Evolutionary conservation across 2,113 vertebrate species (phyloP).

Genomic region (Mirza zaza): DNA sequence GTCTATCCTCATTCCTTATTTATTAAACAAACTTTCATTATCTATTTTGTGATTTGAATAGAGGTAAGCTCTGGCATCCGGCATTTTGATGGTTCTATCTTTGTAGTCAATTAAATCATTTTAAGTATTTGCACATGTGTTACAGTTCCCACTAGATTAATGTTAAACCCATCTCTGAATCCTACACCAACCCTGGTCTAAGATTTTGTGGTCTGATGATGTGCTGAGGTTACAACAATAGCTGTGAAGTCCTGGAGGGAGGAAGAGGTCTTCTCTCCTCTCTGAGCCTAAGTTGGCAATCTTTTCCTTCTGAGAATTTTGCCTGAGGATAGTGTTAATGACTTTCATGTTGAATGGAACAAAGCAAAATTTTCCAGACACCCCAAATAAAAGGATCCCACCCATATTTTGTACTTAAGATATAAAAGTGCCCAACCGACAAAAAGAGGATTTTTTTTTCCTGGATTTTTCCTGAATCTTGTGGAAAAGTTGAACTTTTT

Average conservation of each 20-base stretch:
- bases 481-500: not conserved
- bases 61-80: not conserved
- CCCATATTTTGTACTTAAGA: not conserved
- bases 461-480: not conserved
- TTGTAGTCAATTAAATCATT: not conserved
- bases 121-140: not conserved
- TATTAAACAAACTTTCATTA: not conserved
- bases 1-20: not conserved
- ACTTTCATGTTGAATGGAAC: not conserved
- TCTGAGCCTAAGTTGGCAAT: not conserved
- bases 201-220: not conserved
- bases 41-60: not conserved
- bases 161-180: not conserved
- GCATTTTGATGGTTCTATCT: not conserved
- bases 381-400: not conserved
- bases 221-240: not conserved
- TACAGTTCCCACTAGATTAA: not conserved
- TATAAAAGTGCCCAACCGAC: not conserved
- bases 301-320: not conserved
- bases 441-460: not conserved
- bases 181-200: not conserved
- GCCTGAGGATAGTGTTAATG: not conserved
- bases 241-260: not conserved
- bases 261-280: too few relatives aligned
- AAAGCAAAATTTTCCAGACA: not conserved